A percentile compares a stretch with the other conserved stretches of the same genome.
Conservation (phyloP, 2,113 vertebrate genomes). For the Emydocephalus ijimae region DNA sequence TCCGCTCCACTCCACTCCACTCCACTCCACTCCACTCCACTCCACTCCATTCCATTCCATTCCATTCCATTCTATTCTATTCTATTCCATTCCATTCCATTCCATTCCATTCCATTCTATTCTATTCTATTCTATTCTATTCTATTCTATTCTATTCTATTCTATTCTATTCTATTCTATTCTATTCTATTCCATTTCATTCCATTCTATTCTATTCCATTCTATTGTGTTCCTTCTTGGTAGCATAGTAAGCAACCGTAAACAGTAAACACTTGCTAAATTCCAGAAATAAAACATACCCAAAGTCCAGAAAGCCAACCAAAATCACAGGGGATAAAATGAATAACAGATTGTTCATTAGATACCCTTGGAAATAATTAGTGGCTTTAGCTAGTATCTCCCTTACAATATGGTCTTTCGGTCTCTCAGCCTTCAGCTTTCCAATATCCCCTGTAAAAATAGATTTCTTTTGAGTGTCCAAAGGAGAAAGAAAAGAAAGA, state of each 20-base stretch:
- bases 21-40: no score
- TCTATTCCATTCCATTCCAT: no score
- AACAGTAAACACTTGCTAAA: conserved; percentile 51
- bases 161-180: no score
- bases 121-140: no score
- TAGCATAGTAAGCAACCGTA: not conserved
- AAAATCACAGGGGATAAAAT: conserved; percentile 47
- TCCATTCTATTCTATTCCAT: no score
- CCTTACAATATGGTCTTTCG: not conserved
- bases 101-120: no score
- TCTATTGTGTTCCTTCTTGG: no score
- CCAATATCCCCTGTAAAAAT: conserved; percentile 15
- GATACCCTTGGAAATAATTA: conserved; percentile 60
- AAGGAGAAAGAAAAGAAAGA: not conserved
- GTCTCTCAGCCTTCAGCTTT: conserved; percentile 3
- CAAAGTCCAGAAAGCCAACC: conserved; percentile 47
- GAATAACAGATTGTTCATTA: conserved; percentile 46
- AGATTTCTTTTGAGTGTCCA: not conserved
- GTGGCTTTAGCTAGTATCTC: conserved; percentile 18
- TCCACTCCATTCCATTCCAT: no score
- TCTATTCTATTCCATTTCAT: no score
- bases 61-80: no score
- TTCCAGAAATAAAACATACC: conserved; percentile 45
- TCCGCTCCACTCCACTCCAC: no score
- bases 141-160: no score